phyloP scores from a whole-genome alignment of 2,888 invertebrate species.

The Scaptomyza cyrtandrae region DNA sequence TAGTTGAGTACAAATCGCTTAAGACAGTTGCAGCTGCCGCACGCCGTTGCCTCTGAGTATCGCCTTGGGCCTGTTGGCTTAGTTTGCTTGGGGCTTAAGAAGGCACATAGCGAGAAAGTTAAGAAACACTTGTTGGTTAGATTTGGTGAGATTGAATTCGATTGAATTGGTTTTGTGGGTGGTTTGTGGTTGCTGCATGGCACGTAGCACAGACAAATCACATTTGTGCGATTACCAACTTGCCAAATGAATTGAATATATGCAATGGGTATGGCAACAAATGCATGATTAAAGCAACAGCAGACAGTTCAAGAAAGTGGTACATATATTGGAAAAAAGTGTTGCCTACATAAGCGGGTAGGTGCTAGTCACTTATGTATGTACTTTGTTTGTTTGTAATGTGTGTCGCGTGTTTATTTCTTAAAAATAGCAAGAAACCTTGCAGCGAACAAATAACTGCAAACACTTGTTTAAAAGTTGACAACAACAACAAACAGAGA shows the following conservation, averaged over 20 bases:
- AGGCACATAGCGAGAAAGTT: constrained; percentile 59
- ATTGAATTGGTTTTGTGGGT: constrained; percentile 2
- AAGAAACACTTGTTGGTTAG: constrained; percentile 72
- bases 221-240: constrained; percentile 57
- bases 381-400: not conserved
- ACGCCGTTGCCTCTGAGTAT: not conserved
- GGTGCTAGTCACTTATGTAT: not conserved
- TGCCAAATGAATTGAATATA: constrained; percentile 66
- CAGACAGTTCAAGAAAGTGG: constrained; percentile 23
- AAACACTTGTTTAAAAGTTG: constrained; percentile 47
- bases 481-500: constrained; percentile 27
- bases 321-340: constrained; percentile 19
- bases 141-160: constrained; percentile 5
- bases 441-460: constrained; percentile 34
- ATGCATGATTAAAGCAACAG: constrained; percentile 25
- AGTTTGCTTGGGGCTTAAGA: constrained; percentile 39
- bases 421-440: constrained; percentile 50
- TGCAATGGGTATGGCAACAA: constrained; percentile 44
- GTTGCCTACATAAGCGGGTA: constrained; percentile 46
- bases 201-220: constrained; percentile 68
- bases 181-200: constrained; percentile 28
- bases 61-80: constrained; percentile 1
- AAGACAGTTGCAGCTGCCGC: constrained; percentile 33
- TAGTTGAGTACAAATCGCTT: constrained; percentile 66
- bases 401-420: constrained; percentile 16